Evolutionary conservation across 1,140 invertebrate species (phyloP).

Genomic region (Achatina immaculata): DNA sequence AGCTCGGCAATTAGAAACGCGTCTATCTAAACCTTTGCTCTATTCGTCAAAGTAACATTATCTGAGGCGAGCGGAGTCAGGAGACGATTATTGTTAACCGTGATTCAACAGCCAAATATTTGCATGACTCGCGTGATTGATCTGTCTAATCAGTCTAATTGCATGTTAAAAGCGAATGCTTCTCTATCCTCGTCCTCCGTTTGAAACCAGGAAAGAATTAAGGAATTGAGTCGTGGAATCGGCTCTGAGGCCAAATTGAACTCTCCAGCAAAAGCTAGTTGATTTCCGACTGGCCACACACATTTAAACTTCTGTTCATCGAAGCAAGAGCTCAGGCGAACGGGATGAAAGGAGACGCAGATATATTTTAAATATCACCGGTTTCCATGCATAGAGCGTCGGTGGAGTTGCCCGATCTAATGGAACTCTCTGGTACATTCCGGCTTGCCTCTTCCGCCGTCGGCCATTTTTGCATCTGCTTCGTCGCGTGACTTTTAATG

Average conservation of each 20-base stretch:
- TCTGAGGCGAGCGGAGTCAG: background rate
- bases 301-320: constrained; percentile 23
- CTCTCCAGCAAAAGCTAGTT: constrained; percentile 22
- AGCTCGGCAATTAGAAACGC: constrained; percentile 4
- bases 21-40: constrained; percentile 9
- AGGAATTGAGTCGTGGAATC: constrained; percentile 8
- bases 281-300: constrained; percentile 26
- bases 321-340: background rate
- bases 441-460: constrained; percentile 27
- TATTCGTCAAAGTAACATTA: constrained; percentile 10
- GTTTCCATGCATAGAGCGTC: constrained; percentile 19
- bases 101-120: constrained; percentile 37
- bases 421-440: constrained; percentile 34
- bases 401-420: constrained; percentile 28
- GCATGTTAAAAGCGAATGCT: constrained; percentile 24
- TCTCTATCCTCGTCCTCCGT: constrained; percentile 2
- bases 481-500: constrained; percentile 27
- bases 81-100: constrained; percentile 8
- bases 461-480: constrained; percentile 18
- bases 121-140: constrained; percentile 34
- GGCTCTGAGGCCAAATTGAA: constrained; percentile 10
- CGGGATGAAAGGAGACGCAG: constrained; percentile 18
- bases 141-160: constrained; percentile 38
- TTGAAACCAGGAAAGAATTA: constrained; percentile 23
- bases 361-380: constrained; percentile 28